These are phyloP conservation scores for Norana najaformis DNA, from an alignment of 2,888 invertebrate genomes.

Conservation along the genomic window DNA sequence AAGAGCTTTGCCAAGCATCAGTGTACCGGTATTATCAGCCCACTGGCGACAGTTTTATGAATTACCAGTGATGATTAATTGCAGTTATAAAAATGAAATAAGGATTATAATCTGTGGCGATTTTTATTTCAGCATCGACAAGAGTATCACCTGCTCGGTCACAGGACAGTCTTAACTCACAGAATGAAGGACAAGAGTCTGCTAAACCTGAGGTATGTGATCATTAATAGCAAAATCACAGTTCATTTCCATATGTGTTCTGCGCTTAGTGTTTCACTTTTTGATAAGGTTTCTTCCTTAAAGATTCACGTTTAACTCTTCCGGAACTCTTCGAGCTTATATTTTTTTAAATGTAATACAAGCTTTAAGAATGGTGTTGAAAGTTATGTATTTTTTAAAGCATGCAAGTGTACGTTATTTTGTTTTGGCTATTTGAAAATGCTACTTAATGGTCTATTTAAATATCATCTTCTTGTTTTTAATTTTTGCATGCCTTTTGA, in stretches of 20 bases:
- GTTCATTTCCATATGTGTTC: not conserved
- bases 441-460: not conserved
- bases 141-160: not conserved
- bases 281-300: not conserved
- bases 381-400: not conserved
- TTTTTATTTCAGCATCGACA: not conserved
- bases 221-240: not conserved
- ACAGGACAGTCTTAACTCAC: conserved; percentile 17
- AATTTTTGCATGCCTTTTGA: not conserved
- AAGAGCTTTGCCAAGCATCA: no score
- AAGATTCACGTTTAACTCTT: not conserved
- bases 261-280: not conserved
- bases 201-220: not conserved
- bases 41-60: not conserved
- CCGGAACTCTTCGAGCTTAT: not conserved
- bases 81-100: not conserved
- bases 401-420: not conserved
- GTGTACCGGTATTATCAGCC: no score
- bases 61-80: not conserved
- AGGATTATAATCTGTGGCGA: no score
- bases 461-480: not conserved
- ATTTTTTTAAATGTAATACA: not conserved
- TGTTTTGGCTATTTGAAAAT: not conserved
- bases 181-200: not conserved
- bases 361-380: not conserved